Evolutionary conservation across 2,113 vertebrate genomes (phyloP).

Genomic region (Xenopus laevis): DNA sequence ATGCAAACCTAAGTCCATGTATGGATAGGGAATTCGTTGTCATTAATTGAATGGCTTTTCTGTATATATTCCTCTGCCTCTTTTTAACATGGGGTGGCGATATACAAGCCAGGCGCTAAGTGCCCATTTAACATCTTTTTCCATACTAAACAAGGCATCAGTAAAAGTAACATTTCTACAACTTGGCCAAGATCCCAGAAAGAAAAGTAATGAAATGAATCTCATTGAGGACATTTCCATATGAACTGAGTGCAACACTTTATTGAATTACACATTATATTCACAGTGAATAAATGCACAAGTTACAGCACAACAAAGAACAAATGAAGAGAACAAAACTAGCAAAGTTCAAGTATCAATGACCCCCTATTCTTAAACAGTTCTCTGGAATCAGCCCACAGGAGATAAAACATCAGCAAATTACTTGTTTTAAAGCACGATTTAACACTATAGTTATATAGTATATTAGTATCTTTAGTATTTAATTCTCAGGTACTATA

Average conservation of each 20-base stretch:
- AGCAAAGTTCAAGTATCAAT: neutral
- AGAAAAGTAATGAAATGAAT: neutral
- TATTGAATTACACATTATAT: neutral
- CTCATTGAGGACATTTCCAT: neutral
- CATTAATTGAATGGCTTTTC: no score
- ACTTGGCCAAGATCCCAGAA: neutral
- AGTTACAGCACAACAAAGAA: neutral
- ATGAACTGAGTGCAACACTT: neutral
- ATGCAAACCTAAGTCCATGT: no score
- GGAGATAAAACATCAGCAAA: no score
- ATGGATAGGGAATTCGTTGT: no score
- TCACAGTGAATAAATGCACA: neutral
- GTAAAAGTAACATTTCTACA: neutral
- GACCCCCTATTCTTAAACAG: no score
- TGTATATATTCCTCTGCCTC: no score
- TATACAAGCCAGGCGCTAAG: neutral
- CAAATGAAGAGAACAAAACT: neutral
- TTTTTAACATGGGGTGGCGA: no score
- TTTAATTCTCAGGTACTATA: no score
- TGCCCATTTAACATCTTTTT: neutral
- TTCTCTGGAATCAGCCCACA: no score
- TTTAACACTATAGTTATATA: no score
- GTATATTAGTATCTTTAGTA: no score
- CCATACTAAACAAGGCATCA: neutral
- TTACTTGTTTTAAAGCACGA: no score